Evolutionary conservation across 1,140 invertebrate genomes (phyloP), one percentile per base, ranked within the genome.

Genomic region (Scaptomyza graminum): DNA sequence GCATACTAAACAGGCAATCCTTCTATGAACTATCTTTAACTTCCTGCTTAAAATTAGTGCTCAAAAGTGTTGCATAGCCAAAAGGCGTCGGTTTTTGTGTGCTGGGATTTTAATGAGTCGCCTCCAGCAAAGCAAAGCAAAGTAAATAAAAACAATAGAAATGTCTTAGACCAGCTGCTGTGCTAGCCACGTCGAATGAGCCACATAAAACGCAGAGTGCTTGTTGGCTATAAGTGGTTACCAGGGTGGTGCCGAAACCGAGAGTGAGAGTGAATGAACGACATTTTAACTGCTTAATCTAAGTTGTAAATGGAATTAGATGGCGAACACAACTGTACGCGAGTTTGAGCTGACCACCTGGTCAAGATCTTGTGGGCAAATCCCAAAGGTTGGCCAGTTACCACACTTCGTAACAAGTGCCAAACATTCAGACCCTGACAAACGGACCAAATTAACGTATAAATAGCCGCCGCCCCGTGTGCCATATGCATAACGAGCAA

Each of bases 131-230:
- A 43, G 43, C 13, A 57, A 49, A 7, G 15, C 11, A 13, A 39
- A 13, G 15, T 4, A 47, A 8, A 13, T 13, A 3, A 34, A 34
- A 8, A 34, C 49, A 7, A 13, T 46, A 18, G 13, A 31, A 2
- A 12, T 15, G 28, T 31, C 15, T 22, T 18, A 25, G 1, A 25
- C 39, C 31, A 51, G 37, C 44, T 50, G 59, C 39, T 56, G 25
- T 64, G 61, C 8, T 28, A 15, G 25, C 56, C 77, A 75, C 77
- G 66, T 80, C 59, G 55, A 55, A 47, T 54, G 72, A 68, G 43
- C 62, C 50, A 67, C 72, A 60, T 80, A 72, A 80, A 77, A 70
- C 16, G 25, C 43, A 34, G 8, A 68, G 47, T 50, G 64, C 34
- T 34, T 34, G 31, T 34, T 34, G 31, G 7, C 22, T 34, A 52